Percentiles rank a stretch among this genome's conserved stretches.
phyloP scores from a whole-genome alignment of 2,113 vertebrate species.

The Rhadina sibilatrix region DNA sequence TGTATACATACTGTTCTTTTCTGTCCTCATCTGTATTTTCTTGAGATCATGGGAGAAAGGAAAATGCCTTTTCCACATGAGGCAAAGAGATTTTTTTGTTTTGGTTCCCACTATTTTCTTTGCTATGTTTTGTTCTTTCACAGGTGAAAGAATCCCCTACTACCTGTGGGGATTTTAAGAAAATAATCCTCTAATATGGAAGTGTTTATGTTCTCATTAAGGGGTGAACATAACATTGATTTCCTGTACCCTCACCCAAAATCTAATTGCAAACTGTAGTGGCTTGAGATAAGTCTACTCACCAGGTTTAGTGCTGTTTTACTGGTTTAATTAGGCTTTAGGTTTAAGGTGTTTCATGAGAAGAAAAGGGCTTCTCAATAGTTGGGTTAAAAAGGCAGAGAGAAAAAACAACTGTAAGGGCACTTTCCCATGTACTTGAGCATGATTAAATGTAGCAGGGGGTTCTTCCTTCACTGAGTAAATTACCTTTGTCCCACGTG shows the following conservation, averaged over 20 bases:
- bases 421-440: conserved; percentile 65
- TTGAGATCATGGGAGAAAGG: neutral
- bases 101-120: neutral
- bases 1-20: neutral
- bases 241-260: conserved; percentile 26
- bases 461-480: conserved; percentile 65
- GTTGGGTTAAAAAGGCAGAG: conserved; percentile 29
- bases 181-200: conserved; percentile 50
- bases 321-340: conserved; percentile 52
- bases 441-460: conserved; percentile 71
- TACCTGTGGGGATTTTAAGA: conserved; percentile 25
- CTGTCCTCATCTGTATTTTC: neutral
- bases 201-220: conserved; percentile 30
- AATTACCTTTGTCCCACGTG: conserved; percentile 72
- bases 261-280: conserved; percentile 26
- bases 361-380: conserved; percentile 47
- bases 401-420: conserved; percentile 16
- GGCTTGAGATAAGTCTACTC: conserved; percentile 30
- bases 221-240: neutral
- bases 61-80: neutral
- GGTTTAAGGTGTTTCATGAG: conserved; percentile 39
- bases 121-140: neutral
- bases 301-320: conserved; percentile 37
- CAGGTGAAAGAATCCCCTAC: neutral
- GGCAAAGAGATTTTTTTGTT: neutral